Evolutionary conservation across 2,797 vertebrate species (phyloP).

Genomic region (Falco biarmicus): DNA sequence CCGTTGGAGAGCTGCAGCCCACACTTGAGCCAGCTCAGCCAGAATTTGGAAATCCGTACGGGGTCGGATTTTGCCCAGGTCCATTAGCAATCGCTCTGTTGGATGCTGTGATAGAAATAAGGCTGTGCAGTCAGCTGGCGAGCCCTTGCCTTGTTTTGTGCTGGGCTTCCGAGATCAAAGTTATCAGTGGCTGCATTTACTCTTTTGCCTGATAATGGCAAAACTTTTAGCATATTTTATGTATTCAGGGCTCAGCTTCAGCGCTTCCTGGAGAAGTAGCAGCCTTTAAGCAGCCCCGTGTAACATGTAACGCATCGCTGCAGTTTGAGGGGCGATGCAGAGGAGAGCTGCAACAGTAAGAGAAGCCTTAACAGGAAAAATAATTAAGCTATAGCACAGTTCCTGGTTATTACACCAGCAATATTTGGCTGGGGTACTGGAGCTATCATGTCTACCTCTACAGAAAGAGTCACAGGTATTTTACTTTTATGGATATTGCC

Average conservation of each 20-base stretch:
- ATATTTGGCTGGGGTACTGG: background rate
- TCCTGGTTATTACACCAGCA: background rate
- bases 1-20: background rate
- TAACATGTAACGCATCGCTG: accelerated
- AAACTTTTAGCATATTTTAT: background rate
- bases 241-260: background rate
- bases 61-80: background rate
- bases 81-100: background rate
- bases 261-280: background rate
- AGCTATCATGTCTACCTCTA: background rate
- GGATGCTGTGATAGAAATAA: background rate
- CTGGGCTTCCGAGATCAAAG: background rate
- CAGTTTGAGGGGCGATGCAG: accelerated
- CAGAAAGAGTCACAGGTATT: background rate
- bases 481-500: background rate
- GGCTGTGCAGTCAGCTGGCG: background rate
- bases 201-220: background rate
- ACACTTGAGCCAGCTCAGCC: background rate
- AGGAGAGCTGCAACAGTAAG: background rate
- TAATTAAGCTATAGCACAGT: background rate
- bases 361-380: background rate
- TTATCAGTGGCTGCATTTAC: background rate
- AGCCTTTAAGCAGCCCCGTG: background rate
- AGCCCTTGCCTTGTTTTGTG: background rate
- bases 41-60: background rate